Percentiles rank a stretch among this genome's conserved stretches.
phyloP scores from a whole-genome alignment of 2,888 invertebrate species.

The Toxonevra muliebris region DNA sequence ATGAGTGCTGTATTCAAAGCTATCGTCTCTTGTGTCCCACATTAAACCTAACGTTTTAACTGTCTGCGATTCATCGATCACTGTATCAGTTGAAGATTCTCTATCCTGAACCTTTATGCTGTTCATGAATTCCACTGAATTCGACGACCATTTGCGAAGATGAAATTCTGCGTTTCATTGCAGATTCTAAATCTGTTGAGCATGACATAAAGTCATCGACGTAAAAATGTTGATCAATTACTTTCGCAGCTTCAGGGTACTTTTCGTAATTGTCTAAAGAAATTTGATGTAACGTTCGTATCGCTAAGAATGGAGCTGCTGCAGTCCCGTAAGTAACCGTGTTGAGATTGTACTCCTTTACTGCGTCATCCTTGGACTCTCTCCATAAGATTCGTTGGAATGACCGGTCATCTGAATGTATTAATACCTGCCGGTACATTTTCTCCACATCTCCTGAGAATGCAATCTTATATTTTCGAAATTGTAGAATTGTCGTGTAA shows the following conservation, averaged over 20 bases:
- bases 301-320: constrained; percentile 30
- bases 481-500: constrained; percentile 26
- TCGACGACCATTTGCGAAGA: too few species aligned
- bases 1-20: neutral
- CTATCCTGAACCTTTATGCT: too few species aligned
- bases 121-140: too few species aligned
- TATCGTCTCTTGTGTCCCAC: neutral
- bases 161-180: constrained; percentile 7
- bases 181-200: neutral
- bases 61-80: neutral
- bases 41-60: neutral
- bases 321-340: constrained; percentile 32
- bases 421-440: constrained; percentile 32
- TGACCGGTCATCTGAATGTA: constrained; percentile 22
- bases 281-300: constrained; percentile 26
- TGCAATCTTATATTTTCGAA: constrained; percentile 26
- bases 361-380: neutral
- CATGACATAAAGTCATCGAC: constrained; percentile 24
- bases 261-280: constrained; percentile 22
- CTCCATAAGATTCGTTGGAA: constrained; percentile 35
- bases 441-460: constrained; percentile 30
- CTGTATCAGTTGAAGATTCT: neutral
- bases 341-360: constrained; percentile 21
- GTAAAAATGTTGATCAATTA: constrained; percentile 26
- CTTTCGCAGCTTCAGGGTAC: constrained; percentile 24